Conservation (phyloP, 2,113 vertebrate genomes). For the Papio anubis region DNA sequence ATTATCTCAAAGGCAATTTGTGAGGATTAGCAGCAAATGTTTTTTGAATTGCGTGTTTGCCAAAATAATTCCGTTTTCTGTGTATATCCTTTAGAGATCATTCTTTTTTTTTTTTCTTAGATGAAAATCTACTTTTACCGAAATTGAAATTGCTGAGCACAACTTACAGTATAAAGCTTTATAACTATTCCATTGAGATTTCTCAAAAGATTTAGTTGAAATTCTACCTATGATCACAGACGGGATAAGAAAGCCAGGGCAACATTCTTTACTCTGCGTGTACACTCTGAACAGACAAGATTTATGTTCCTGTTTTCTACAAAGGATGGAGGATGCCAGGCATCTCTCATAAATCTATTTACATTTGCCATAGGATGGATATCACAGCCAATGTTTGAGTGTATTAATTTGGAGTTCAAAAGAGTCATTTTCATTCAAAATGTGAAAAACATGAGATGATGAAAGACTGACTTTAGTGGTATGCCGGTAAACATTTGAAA, state of each 20-base stretch:
- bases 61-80: slow-evolving; percentile 17
- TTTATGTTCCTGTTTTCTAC: slow-evolving; percentile 68
- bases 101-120: background rate
- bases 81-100: background rate
- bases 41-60: background rate
- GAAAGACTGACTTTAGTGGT: background rate
- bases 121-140: slow-evolving; percentile 6
- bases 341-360: slow-evolving; percentile 50
- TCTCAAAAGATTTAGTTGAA: slow-evolving; percentile 65
- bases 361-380: background rate
- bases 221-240: slow-evolving; percentile 60
- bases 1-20: background rate
- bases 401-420: slow-evolving; percentile 20
- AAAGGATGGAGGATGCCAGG: slow-evolving; percentile 22
- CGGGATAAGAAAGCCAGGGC: slow-evolving; percentile 30
- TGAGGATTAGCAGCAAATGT: background rate
- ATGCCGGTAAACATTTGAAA: background rate
- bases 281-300: slow-evolving; percentile 39
- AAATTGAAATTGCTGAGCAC: slow-evolving; percentile 47
- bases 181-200: slow-evolving; percentile 66
- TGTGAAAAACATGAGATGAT: background rate
- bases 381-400: background rate
- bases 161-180: slow-evolving; percentile 16
- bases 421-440: slow-evolving; percentile 23
- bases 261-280: slow-evolving; percentile 39